phyloP scores from a whole-genome alignment of 1,140 invertebrate species.

The Cydia strobilella region DNA sequence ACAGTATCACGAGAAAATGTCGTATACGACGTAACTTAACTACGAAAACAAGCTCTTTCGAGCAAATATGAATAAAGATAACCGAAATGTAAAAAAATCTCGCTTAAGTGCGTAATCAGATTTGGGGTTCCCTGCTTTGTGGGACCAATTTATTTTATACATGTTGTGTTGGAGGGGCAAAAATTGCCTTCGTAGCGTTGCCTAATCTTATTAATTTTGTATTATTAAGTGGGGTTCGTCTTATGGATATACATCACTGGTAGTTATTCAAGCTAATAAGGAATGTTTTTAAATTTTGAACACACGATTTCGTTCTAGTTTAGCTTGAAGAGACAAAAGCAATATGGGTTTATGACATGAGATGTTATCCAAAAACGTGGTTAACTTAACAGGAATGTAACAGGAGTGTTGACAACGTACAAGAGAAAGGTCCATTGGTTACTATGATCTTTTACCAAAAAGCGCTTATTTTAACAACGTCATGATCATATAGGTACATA shows the following conservation, averaged over 20 bases:
- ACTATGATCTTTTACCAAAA: too few relatives aligned
- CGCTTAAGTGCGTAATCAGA: slow-evolving; percentile 25
- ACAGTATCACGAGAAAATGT: neutral
- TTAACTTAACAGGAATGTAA: too few relatives aligned
- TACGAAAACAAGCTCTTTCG: neutral
- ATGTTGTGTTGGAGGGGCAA: neutral
- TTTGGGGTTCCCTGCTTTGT: slow-evolving; percentile 23
- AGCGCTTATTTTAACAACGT: neutral
- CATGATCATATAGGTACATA: too few relatives aligned
- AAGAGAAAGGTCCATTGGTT: too few relatives aligned
- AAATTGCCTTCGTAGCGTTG: neutral
- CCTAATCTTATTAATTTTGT: slow-evolving; percentile 15
- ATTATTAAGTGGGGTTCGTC: neutral
- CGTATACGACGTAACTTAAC: neutral
- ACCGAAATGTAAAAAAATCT: slow-evolving; percentile 4
- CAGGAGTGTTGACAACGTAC: too few relatives aligned
- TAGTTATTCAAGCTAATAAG: neutral
- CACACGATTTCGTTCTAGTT: too few relatives aligned
- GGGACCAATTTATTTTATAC: neutral
- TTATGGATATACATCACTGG: neutral
- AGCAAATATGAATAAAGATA: slow-evolving; percentile 10
- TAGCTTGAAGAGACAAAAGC: too few relatives aligned
- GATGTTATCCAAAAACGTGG: too few relatives aligned
- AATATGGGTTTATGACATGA: too few relatives aligned
- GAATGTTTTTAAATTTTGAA: too few relatives aligned